phyloP scores from a whole-genome alignment of 2,113 vertebrate genomes.

The Polypterus bichir region DNA sequence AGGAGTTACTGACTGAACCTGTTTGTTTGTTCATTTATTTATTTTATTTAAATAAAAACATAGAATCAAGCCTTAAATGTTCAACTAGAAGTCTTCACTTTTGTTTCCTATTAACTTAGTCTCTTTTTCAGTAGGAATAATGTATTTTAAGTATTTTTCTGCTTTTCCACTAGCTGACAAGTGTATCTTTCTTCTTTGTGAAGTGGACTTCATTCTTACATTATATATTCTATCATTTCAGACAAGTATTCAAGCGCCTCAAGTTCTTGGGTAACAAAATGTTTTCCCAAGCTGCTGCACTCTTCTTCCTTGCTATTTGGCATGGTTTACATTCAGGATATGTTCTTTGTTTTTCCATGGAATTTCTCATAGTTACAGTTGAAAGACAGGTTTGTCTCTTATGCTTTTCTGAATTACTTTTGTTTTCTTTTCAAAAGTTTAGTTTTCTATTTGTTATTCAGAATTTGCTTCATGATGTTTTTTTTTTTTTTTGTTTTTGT shows the following conservation, averaged over 20 bases:
- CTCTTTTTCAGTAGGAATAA: too few relatives aligned
- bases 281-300: constrained; percentile 67
- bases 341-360: constrained; percentile 91
- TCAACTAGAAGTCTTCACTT: too few relatives aligned
- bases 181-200: too few relatives aligned
- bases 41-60: too few relatives aligned
- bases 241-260: constrained; percentile 84
- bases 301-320: constrained; percentile 85
- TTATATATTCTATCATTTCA: constrained; percentile 24
- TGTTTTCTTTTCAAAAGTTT: background rate
- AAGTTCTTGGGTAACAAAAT: constrained; percentile 84
- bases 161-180: too few relatives aligned
- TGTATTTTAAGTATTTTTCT: too few relatives aligned
- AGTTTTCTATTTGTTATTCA: background rate
- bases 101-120: too few relatives aligned
- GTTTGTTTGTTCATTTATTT: too few relatives aligned
- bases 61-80: too few relatives aligned
- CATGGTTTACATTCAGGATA: constrained; percentile 92
- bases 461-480: background rate
- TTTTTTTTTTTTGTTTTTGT: background rate
- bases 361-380: constrained; percentile 80
- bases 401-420: constrained; percentile 5
- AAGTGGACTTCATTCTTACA: too few relatives aligned
- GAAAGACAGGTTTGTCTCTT: constrained; percentile 69
- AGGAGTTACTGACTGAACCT: too few relatives aligned